Evolutionary conservation across 2,888 invertebrate genomes (phyloP).

Genomic region (Craniophora ligustri): DNA sequence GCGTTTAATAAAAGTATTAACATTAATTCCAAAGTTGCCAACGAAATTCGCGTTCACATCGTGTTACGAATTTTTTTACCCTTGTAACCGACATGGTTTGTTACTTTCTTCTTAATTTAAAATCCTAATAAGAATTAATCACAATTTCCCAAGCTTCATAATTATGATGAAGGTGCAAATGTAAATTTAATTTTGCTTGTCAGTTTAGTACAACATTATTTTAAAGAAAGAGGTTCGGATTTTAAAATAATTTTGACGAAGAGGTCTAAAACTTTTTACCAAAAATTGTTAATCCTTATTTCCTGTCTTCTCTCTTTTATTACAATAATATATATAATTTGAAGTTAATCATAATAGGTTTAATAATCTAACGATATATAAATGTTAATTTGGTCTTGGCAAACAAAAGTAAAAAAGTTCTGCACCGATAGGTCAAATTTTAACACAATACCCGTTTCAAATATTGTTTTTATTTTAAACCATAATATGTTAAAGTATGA

Average conservation of each 20-base stretch:
- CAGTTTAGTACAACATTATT: not conserved
- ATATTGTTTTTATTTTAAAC: no score
- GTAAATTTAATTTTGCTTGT: constrained; percentile 7
- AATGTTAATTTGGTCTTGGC: no score
- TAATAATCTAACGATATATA: no score
- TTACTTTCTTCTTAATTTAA: constrained; percentile 36
- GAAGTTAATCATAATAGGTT: no score
- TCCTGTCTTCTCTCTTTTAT: no score
- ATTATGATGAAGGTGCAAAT: constrained; percentile 18
- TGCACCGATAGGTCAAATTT: no score
- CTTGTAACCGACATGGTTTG: constrained; percentile 29
- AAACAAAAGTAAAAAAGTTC: no score
- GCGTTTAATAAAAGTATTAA: constrained; percentile 2
- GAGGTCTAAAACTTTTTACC: not conserved
- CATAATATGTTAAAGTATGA: no score
- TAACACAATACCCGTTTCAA: no score
- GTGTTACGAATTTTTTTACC: constrained; percentile 22
- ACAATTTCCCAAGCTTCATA: not conserved
- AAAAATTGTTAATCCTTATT: no score
- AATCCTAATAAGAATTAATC: constrained; percentile 34
- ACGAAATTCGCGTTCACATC: constrained; percentile 6
- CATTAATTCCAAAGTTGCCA: constrained; percentile 11
- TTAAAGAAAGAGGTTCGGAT: not conserved
- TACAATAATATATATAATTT: no score
- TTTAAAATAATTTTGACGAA: not conserved